Evolutionary conservation across 2,888 invertebrate species (phyloP), one percentile per base, ranked within the genome.

Genomic region (Apodemia zela): DNA sequence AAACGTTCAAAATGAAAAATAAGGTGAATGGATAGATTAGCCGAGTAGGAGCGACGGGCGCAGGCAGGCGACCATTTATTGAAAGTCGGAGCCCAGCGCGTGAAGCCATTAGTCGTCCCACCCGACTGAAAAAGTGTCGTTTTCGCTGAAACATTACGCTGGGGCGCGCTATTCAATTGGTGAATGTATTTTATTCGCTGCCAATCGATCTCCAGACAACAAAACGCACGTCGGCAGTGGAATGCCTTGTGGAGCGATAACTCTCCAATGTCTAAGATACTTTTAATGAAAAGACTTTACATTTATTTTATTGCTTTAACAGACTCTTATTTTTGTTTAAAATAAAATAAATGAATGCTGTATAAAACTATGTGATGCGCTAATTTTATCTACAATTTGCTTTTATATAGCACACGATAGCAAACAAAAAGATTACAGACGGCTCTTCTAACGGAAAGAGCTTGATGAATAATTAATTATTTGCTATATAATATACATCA

Each of bases 141-240:
- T 78, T 76, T 76, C 78, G 73, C 78, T 89, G 87, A 89, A 89
- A 89, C 88, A 88, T 89, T 84, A 84, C 83, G 80, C 80, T 67
- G 74, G 75, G 76, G 77, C 75, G 79, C 79, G 82, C 84, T 84
- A 84, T 89, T 88, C 87, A 87, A 89, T 89, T 89, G 86, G 79
- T 75, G 81, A 86, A 86, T 85, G 85, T 88, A 87, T 89, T 89
- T 91, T 88, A 89, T 89, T 87, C 84, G 75, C 74, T 79, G 73
- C 83, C 88, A 84, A 89, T 91, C 89, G 88, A 89, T 89, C 89
- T 89, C 76, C 73, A 79, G 80, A 80, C 85, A 87, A 87, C 87
- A 86, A 87, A 87, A 89, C 85, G 85, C 86, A 86, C 84, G 74
- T 78, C 68, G 78, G 82, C 86, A 87, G 85, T 84, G 77, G 80